These are phyloP conservation scores for Enteromius afrohamiltoni DNA, from an alignment of 2,797 vertebrate species.

Conservation along the genomic window DNA sequence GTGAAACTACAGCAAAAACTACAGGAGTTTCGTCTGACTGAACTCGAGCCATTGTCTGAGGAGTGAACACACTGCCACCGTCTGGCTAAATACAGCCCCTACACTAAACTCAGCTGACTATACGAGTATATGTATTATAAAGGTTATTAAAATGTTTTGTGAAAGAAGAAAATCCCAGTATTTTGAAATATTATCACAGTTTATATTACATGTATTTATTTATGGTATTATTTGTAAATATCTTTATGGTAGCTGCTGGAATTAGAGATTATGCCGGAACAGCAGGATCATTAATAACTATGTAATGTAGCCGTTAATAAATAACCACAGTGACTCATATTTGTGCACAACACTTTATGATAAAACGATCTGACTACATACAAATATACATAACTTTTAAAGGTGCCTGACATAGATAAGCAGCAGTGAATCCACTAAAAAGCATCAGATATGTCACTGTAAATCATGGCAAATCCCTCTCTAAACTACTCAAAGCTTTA, in stretches of 20 bases:
- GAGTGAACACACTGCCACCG: slow-evolving; percentile 59
- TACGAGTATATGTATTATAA: background rate
- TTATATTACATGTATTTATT: background rate
- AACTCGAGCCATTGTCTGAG: background rate
- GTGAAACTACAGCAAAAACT: background rate
- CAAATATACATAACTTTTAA: slow-evolving; percentile 56
- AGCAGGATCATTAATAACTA: background rate
- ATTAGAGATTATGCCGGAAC: background rate
- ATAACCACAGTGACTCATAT: background rate
- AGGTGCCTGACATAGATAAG: slow-evolving; percentile 46
- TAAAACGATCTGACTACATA: slow-evolving; percentile 57
- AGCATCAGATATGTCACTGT: slow-evolving; percentile 33
- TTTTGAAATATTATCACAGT: background rate
- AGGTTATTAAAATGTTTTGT: background rate
- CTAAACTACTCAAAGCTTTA: slow-evolving; percentile 42
- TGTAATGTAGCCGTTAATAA: background rate
- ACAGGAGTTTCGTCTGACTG: background rate
- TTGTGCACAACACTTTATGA: slow-evolving; percentile 57
- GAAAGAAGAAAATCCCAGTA: background rate
- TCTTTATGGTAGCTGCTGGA: background rate
- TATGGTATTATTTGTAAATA: background rate
- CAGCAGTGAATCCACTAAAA: slow-evolving; percentile 52
- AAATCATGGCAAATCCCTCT: slow-evolving; percentile 39
- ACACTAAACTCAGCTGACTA: background rate
- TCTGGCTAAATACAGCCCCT: slow-evolving; percentile 49